These are phyloP conservation scores for Virgularia gustaviana DNA, from an alignment of 92 coral and sea anemone species.

Conservation along the genomic window DNA sequence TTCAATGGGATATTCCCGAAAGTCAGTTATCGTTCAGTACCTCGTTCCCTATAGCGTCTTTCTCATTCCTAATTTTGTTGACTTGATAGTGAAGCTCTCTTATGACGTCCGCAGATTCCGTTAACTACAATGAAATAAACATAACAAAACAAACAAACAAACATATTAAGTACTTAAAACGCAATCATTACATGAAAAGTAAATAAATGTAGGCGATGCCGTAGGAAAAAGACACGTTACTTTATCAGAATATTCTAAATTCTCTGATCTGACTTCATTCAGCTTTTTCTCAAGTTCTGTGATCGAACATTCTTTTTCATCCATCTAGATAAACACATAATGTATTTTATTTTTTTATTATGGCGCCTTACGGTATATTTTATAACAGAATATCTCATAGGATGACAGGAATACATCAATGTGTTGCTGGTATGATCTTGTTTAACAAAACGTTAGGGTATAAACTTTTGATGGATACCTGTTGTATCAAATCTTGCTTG, in stretches of 20 bases:
- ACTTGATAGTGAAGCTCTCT: constrained; percentile 25
- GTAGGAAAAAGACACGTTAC: neutral
- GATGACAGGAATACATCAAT: too few relatives aligned
- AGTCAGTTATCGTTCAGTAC: neutral
- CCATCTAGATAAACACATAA: constrained; percentile 5
- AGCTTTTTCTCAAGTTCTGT: constrained; percentile 6
- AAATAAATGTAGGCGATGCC: too few relatives aligned
- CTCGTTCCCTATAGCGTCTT: constrained; percentile 7
- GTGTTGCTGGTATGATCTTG: too few relatives aligned
- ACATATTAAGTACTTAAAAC: neutral
- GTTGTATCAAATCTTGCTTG: too few relatives aligned
- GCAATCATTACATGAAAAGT: too few relatives aligned
- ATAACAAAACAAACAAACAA: too few relatives aligned
- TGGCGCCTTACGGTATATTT: too few relatives aligned
- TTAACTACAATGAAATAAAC: constrained; percentile 9
- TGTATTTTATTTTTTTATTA: neutral
- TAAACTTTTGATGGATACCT: too few relatives aligned
- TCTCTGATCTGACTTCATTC: constrained; percentile 13
- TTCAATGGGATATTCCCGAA: neutral
- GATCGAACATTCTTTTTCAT: constrained; percentile 5
- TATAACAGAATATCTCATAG: too few relatives aligned
- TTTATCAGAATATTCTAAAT: constrained; percentile 20
- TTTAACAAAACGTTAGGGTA: too few relatives aligned
- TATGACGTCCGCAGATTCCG: constrained; percentile 12
- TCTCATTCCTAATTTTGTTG: constrained; percentile 29